Conservation (phyloP, 2,113 vertebrate genomes). For the Ictalurus punctatus region DNA sequence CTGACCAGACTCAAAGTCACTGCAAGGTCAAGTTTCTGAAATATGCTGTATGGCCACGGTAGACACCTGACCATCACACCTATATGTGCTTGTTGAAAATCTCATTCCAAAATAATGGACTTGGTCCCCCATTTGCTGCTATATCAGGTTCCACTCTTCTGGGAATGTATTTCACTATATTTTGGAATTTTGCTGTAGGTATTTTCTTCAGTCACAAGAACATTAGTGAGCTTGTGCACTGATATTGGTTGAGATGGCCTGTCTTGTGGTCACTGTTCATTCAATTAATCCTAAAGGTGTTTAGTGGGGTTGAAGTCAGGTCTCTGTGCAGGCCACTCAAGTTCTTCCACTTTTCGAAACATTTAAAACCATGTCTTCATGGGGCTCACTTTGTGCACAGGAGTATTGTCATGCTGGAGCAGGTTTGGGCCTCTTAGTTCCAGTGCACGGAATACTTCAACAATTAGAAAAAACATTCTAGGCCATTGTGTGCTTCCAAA, state of each 20-base stretch:
- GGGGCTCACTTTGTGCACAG: not conserved
- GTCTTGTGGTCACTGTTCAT: not conserved
- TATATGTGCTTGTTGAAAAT: not conserved
- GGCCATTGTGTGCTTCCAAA: not conserved
- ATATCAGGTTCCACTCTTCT: not conserved
- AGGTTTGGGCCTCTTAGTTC: not conserved
- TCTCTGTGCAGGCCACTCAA: not conserved
- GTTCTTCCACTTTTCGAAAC: not conserved
- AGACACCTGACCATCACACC: no score
- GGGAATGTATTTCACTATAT: not conserved
- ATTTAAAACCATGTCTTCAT: not conserved
- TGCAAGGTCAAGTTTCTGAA: not conserved
- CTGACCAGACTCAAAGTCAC: not conserved
- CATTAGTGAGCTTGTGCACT: not conserved
- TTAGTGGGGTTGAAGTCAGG: not conserved
- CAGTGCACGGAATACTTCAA: not conserved
- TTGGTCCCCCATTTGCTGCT: not conserved
- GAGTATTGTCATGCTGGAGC: not conserved
- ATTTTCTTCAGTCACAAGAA: not conserved
- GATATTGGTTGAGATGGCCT: not conserved
- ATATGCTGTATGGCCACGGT: not conserved
- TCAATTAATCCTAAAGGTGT: not conserved
- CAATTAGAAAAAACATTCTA: not conserved
- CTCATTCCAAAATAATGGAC: not conserved
- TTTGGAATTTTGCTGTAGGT: not conserved